A percentile compares a stretch with the other conserved stretches of the same genome.
phyloP scores from a whole-genome alignment of 2,113 vertebrate species.

The Chascanopsetta lugubris region DNA sequence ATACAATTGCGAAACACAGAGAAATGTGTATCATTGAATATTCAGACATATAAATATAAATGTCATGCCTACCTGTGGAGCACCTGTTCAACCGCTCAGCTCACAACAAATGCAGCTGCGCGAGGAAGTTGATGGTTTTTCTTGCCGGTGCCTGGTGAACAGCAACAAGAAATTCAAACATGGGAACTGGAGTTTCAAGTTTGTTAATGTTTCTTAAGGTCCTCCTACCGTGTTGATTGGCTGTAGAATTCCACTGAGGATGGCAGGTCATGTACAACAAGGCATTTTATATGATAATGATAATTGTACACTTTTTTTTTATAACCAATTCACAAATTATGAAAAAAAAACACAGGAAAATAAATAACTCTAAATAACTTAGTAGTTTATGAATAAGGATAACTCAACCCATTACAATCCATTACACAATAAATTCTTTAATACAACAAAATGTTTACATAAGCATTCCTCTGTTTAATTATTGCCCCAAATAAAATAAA shows the following conservation, averaged over 20 bases:
- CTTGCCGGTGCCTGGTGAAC: neutral
- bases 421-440: constrained; percentile 65
- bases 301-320: no score
- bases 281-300: no score
- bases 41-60: neutral
- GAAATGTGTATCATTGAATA: neutral
- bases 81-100: constrained; percentile 18
- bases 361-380: no score
- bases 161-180: neutral
- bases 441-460: constrained; percentile 75
- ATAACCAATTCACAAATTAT: no score
- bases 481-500: constrained; percentile 56
- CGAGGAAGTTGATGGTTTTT: constrained; percentile 17
- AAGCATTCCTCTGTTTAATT: constrained; percentile 68
- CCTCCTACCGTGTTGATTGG: neutral
- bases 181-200: constrained; percentile 66
- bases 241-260: no score
- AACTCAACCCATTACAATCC: constrained; percentile 42
- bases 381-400: neutral
- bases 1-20: no score
- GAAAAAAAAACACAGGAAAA: no score
- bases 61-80: constrained; percentile 38
- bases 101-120: neutral
- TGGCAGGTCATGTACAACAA: no score
- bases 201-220: constrained; percentile 9